Evolutionary conservation across 2,888 invertebrate genomes (phyloP).

Genomic region (Euproctis similis): DNA sequence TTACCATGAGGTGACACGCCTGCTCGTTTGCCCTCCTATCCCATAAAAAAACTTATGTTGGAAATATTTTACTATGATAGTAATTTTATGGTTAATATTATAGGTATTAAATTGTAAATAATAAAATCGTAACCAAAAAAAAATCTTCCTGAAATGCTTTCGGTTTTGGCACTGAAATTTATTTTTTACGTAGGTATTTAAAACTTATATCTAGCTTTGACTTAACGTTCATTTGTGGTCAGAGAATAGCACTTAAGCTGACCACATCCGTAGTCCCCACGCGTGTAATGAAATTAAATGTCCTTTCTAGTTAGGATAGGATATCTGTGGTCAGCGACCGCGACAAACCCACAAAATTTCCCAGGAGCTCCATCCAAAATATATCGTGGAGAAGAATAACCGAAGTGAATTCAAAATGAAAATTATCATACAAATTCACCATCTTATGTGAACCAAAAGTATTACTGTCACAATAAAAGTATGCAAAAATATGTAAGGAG

Average conservation of each 20-base stretch:
- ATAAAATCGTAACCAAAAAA: too few relatives aligned
- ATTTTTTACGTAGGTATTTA: too few relatives aligned
- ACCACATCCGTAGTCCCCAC: constrained; percentile 17
- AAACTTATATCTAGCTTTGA: constrained; percentile 20
- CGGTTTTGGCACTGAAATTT: too few relatives aligned
- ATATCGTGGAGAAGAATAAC: constrained; percentile 63
- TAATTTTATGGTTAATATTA: too few relatives aligned
- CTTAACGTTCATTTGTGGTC: constrained; percentile 14
- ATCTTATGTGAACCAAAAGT: constrained; percentile 63
- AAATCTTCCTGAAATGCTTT: too few relatives aligned
- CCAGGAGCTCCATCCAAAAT: constrained; percentile 68
- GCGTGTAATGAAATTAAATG: constrained; percentile 12
- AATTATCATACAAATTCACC: constrained; percentile 73
- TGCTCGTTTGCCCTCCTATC: too few relatives aligned
- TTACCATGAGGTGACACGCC: too few relatives aligned
- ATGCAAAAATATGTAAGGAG: constrained; percentile 68
- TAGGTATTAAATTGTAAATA: too few relatives aligned
- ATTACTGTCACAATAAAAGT: constrained; percentile 60
- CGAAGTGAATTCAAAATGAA: constrained; percentile 71
- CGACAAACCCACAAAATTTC: constrained; percentile 65
- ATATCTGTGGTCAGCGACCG: constrained; percentile 34
- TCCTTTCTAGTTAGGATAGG: constrained; percentile 26
- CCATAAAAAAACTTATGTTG: too few relatives aligned
- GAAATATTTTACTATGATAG: too few relatives aligned
- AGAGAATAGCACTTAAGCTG: constrained; percentile 17